Percentiles rank a stretch among this genome's conserved stretches.
These are phyloP conservation scores for Stichodactyla helianthus DNA, from an alignment of 64 coral and sea anemone species.

Conservation along the genomic window DNA sequence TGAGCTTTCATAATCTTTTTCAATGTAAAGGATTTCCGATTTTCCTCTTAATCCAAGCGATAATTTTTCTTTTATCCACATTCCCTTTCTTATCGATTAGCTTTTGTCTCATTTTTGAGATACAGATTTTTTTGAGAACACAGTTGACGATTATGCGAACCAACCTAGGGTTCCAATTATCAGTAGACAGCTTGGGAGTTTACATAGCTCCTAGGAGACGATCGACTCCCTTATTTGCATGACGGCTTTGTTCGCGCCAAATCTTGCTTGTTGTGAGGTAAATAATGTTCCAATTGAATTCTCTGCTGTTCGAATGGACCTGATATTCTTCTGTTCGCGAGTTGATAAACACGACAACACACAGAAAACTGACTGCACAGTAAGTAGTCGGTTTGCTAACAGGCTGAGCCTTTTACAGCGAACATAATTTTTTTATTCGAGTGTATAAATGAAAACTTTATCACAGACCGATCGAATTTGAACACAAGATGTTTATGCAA, in stretches of 20 bases:
- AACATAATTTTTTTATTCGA: background rate
- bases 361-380: background rate
- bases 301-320: background rate
- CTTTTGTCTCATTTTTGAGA: background rate
- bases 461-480: background rate
- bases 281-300: constrained; percentile 3
- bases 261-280: constrained; percentile 6
- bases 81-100: constrained; percentile 1
- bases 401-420: background rate
- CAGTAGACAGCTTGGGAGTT: constrained; percentile 19
- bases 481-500: constrained; percentile 11
- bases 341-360: background rate
- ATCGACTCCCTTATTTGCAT: constrained; percentile 11
- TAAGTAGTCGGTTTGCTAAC: background rate
- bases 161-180: background rate
- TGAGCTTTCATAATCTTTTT: constrained; percentile 8
- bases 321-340: background rate
- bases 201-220: constrained; percentile 39
- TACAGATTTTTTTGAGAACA: background rate
- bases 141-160: background rate
- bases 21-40: background rate
- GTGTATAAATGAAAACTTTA: background rate
- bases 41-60: background rate
- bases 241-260: constrained; percentile 20
- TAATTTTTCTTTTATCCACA: constrained; percentile 16